Evolutionary conservation across 2,797 vertebrate species (phyloP).

Genomic region (Microcaecilia unicolor): DNA sequence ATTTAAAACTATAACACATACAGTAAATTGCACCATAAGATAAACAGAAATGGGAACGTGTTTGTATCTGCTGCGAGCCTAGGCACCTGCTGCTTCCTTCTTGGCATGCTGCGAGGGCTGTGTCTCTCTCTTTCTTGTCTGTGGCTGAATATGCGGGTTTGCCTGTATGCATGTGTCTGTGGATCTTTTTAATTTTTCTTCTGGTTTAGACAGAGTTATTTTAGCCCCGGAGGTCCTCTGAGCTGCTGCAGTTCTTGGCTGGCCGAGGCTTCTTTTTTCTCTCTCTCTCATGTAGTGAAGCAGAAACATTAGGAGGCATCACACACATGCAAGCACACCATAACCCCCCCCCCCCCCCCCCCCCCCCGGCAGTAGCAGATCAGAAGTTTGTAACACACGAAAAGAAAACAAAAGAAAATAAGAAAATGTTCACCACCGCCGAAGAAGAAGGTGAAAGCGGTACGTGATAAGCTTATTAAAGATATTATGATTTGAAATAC

Average conservation of each 20-base stretch:
- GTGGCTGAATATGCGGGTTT: too few relatives aligned
- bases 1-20: too few relatives aligned
- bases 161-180: too few relatives aligned
- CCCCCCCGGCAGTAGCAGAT: constrained; percentile 48
- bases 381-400: constrained; percentile 48
- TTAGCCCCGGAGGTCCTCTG: constrained; percentile 63
- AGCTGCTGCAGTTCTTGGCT: constrained; percentile 66
- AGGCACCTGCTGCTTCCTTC: constrained; percentile 96
- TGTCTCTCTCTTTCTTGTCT: constrained; percentile 1
- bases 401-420: constrained; percentile 22
- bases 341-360: too few relatives aligned
- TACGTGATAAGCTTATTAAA: too few relatives aligned
- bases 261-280: constrained; percentile 59
- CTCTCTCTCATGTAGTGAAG: constrained; percentile 60
- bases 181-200: constrained; percentile 4
- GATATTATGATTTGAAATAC: too few relatives aligned
- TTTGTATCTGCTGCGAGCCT: constrained; percentile 89
- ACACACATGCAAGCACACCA: constrained; percentile 7
- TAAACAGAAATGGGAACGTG: constrained; percentile 40
- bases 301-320: constrained; percentile 53
- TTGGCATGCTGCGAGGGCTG: constrained; percentile 73
- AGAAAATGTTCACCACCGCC: too few relatives aligned
- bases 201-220: constrained; percentile 49
- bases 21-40: too few relatives aligned
- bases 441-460: constrained; percentile 27